Evolutionary conservation across 2,888 invertebrate species (phyloP), one percentile per base, ranked within the genome.

Genomic region (Phania funesta): DNA sequence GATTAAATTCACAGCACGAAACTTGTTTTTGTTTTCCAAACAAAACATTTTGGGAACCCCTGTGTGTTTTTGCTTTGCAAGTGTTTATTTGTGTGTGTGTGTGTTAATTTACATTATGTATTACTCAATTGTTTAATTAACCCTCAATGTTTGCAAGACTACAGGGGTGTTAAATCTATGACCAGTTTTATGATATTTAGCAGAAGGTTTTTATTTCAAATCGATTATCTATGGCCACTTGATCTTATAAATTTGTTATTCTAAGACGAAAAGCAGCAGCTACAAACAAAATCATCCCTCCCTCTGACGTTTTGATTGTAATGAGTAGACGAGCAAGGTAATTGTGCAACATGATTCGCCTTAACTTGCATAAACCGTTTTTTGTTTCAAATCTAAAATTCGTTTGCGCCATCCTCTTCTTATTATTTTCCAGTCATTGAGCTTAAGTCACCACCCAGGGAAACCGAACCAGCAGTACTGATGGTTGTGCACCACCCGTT

Each of bases 171-270:
- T 38, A 52, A 16, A 24, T 52, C 16, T 16, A 32, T 4, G n/a
- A 7, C 3, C 6, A 64, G 24, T 35, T 65, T n/a, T n/a, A 18
- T 13, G 11, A 11, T n/a, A n/a, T 32, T 60, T 22, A 13, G 6
- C 4, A 26, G n/a, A 9, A 56, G 48, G 24, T 52, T 86, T 86
- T 85, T 16, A 32, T 74, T 64, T 44, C 22, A 86, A 87, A 88
- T 88, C 89, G 88, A 90, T 90, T 90, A 88, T 88, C 87, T 87
- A 87, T 86, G 89, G 87, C 88, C 89, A 90, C 87, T 90, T 90
- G 88, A 89, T 90, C 89, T 88, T 86, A 86, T 89, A 89, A 90
- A 75, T 78, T 67, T 65, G 44, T 78, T 79, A 76, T 60, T 60
- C 13, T n/a, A 32, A n/a, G 9, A 58, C 64, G n/a, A 48, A 38